Percentiles rank a stretch among this genome's conserved stretches.
Conservation (phyloP, 2,113 vertebrate genomes). For the Scatophagus argus region DNA sequence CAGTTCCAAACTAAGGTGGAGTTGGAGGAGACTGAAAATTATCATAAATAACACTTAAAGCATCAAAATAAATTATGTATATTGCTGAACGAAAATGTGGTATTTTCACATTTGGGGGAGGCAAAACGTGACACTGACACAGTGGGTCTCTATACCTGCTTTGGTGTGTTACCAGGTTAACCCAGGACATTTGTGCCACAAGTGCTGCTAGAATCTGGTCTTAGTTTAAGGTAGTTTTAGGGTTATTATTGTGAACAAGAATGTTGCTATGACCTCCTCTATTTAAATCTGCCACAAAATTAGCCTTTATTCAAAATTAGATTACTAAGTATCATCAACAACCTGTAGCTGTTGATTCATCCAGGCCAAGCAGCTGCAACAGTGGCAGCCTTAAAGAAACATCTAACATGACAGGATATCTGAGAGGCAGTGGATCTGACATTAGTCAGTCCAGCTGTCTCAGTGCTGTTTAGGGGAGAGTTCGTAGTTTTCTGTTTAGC, state of each 20-base stretch:
- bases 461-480: not conserved
- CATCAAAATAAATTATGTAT: no score
- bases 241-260: not conserved
- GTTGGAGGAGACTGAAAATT: no score
- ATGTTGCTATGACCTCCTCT: not conserved
- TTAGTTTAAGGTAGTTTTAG: not conserved
- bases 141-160: no score
- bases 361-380: slow-evolving; percentile 12
- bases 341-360: slow-evolving; percentile 3
- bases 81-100: no score
- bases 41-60: no score
- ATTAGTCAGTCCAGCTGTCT: slow-evolving; percentile 15
- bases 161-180: no score
- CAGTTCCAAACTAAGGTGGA: not conserved
- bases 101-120: no score
- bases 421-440: not conserved
- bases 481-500: slow-evolving; percentile 6
- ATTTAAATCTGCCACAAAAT: not conserved
- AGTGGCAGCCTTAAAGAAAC: slow-evolving; percentile 21
- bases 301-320: not conserved
- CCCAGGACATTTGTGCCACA: not conserved
- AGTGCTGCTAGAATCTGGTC: no score
- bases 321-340: not conserved
- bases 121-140: no score
- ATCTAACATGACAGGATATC: slow-evolving; percentile 15